Conservation (phyloP, 2,113 vertebrate species). For the Myotis lucifugus region DNA sequence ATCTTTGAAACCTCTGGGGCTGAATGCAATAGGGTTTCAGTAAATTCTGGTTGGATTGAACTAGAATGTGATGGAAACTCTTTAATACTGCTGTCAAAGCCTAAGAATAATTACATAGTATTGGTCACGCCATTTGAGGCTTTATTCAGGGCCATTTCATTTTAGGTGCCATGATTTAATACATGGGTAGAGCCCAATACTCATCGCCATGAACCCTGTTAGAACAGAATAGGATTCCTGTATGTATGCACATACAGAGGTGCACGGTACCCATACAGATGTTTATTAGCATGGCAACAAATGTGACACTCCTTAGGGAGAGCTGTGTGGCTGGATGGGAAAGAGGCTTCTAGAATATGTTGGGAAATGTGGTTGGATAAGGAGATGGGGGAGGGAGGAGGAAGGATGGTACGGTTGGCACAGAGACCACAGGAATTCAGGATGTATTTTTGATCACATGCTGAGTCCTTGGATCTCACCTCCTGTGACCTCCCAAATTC, state of each 20-base stretch:
- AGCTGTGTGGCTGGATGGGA: not conserved
- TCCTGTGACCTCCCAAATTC: not conserved
- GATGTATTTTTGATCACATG: not conserved
- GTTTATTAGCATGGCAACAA: not conserved
- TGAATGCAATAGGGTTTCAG: not conserved
- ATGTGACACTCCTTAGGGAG: not conserved
- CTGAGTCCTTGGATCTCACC: not conserved
- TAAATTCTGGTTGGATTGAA: not conserved
- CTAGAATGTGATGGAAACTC: not conserved
- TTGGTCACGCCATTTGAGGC: not conserved
- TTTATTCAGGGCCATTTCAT: not conserved
- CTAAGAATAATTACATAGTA: not conserved
- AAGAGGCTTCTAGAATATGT: not conserved
- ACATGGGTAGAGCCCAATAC: not conserved
- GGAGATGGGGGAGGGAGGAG: fast-evolving
- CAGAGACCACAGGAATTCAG: not conserved
- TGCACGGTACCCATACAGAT: not conserved
- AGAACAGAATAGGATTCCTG: not conserved
- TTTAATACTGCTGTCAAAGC: not conserved
- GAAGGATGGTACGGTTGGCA: fast-evolving
- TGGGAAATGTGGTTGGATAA: not conserved
- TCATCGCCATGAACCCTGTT: too few species aligned
- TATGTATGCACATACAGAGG: not conserved
- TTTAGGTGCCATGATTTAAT: not conserved
- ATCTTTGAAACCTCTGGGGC: not conserved